Evolutionary conservation across 2,113 vertebrate species (phyloP), one percentile per base, ranked within the genome.

Genomic region (Leuciscus idus): DNA sequence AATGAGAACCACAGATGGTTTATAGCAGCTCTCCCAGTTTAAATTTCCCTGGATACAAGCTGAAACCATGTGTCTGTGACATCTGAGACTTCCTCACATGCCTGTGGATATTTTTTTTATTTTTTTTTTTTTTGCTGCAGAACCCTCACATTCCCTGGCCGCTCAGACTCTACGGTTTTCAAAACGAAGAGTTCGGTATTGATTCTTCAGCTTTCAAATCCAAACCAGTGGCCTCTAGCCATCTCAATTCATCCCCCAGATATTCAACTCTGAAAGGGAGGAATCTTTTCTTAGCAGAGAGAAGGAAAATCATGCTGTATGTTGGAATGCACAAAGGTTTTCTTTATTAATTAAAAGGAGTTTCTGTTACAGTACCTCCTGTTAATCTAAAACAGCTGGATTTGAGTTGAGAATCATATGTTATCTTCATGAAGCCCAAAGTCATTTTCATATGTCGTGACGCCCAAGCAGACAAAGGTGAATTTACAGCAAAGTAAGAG

Each of bases 341-440:
- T 77, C 72, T 59, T 78, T 83, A 62, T 79, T 64, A 39, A 39
- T 50, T 70, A 28, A 75, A 77, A 76, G 62, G 72, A 81, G 76
- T 76, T 26, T 68, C 23, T 77, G 23, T 43, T 46, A 26, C 46
- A 79, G 48, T 19, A 61, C 59, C 61, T 68, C 72, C 28, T 10
- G 83, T 52, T 86, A 86, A 87, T 84, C 55, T 68, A 73, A 84
- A 77, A 28, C 79, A 89, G 57, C 39, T 84, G 80, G 4, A 43
- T 68, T 6, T 46, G 28, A 52, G 78, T 80, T 55, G 30, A 64
- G 85, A 88, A 28, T 50, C 59, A 85, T 21, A 80, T 88, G 64
- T 85, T 87, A 59, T 39, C 76, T 50, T 48, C 7, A 13, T 23
- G 19, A 26, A 23, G 52, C 26, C 23, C 13, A 4, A 73, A 75